phyloP scores from a whole-genome alignment of 2,888 invertebrate genomes.

The Neuroscelio doddi region DNA sequence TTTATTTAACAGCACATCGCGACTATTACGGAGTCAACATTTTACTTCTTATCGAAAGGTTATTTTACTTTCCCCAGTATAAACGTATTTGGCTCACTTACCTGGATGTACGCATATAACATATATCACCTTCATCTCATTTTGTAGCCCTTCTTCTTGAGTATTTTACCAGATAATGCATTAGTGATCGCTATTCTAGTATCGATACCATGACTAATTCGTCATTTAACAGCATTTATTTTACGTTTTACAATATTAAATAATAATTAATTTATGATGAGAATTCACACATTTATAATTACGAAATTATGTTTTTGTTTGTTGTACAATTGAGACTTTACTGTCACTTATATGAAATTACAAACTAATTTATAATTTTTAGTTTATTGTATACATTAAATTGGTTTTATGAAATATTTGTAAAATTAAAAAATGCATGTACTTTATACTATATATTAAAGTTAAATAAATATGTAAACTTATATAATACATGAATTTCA shows the following conservation, averaged over 20 bases:
- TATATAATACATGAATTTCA: no score
- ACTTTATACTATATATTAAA: no score
- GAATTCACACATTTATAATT: constrained; percentile 34
- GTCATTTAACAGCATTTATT: constrained; percentile 40
- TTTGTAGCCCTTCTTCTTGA: constrained; percentile 52
- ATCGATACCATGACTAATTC: constrained; percentile 45
- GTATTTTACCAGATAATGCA: constrained; percentile 42
- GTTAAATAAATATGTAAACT: no score
- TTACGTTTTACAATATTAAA: constrained; percentile 33
- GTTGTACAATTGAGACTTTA: no score
- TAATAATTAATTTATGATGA: constrained; percentile 33
- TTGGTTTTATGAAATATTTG: no score
- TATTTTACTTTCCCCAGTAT: constrained; percentile 56
- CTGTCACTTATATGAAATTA: no score
- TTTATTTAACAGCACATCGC: constrained; percentile 22
- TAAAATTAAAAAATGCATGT: no score
- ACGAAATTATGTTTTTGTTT: no score
- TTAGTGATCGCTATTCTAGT: constrained; percentile 62
- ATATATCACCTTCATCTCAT: constrained; percentile 66
- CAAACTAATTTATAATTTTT: no score
- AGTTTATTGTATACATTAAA: no score
- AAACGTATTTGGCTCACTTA: constrained; percentile 13
- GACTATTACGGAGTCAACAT: constrained; percentile 59
- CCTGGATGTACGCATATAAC: constrained; percentile 56
- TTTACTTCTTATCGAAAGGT: constrained; percentile 68